phyloP scores from a whole-genome alignment of 2,113 vertebrate species.

The Oriolus oriolus region DNA sequence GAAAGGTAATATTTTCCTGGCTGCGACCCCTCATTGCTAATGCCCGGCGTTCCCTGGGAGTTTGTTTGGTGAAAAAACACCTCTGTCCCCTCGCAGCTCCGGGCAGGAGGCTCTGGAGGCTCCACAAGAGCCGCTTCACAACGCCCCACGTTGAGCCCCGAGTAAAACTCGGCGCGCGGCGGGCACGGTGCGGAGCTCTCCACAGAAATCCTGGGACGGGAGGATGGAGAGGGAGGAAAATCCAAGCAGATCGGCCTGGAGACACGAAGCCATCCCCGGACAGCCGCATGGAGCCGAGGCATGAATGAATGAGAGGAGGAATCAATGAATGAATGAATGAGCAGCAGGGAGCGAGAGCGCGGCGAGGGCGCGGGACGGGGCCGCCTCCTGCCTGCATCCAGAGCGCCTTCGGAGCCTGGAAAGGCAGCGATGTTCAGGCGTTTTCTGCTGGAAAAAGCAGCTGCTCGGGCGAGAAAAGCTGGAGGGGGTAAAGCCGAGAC shows the following conservation, averaged over 20 bases:
- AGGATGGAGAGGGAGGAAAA: background rate
- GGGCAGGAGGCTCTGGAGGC: conserved; percentile 19
- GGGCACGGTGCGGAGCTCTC: background rate
- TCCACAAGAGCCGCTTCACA: conserved; percentile 67
- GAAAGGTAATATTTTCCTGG: conserved; percentile 86
- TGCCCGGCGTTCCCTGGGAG: conserved; percentile 57
- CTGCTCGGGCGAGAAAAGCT: background rate
- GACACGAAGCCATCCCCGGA: background rate
- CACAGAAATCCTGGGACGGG: accelerated
- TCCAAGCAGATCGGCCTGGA: background rate
- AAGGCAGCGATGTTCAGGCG: accelerated
- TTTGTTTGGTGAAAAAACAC: conserved; percentile 82
- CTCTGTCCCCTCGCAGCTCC: conserved; percentile 66
- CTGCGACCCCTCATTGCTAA: conserved; percentile 73
- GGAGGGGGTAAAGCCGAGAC: background rate
- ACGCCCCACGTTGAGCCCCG: background rate
- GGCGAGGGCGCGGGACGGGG: background rate
- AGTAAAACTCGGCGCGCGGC: accelerated
- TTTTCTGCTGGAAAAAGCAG: background rate
- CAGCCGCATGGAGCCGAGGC: accelerated
- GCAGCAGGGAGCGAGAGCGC: background rate
- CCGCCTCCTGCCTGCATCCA: background rate
- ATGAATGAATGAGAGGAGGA: background rate
- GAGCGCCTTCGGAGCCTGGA: background rate
- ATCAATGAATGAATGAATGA: background rate